Conservation (phyloP, 1,140 invertebrate genomes). For the Sipha flava region DNA sequence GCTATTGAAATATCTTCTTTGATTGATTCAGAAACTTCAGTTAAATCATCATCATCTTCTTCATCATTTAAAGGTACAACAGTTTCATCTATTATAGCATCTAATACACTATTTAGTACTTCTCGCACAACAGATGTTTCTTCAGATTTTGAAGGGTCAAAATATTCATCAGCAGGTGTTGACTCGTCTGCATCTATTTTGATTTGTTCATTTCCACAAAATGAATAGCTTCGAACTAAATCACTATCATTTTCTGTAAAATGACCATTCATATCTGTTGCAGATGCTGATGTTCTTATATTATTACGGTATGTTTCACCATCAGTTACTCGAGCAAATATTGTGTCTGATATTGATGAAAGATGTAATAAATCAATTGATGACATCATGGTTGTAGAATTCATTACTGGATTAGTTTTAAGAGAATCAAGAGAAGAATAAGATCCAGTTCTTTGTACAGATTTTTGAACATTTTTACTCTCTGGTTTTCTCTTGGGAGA, state of each 20-base stretch:
- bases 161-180: slow-evolving; percentile 54
- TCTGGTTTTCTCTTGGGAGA: slow-evolving; percentile 26
- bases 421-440: slow-evolving; percentile 36
- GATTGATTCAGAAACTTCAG: slow-evolving; percentile 21
- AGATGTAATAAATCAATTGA: slow-evolving; percentile 37
- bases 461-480: slow-evolving; percentile 25
- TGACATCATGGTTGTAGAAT: slow-evolving; percentile 36
- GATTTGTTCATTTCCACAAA: slow-evolving; percentile 32
- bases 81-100: slow-evolving; percentile 30
- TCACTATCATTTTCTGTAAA: slow-evolving; percentile 31
- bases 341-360: slow-evolving; percentile 36
- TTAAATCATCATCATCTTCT: slow-evolving; percentile 26
- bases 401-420: slow-evolving; percentile 33
- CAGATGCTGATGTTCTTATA: slow-evolving; percentile 22
- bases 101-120: slow-evolving; percentile 23
- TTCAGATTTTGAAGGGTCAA: slow-evolving; percentile 40
- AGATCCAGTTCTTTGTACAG: slow-evolving; percentile 36
- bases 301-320: slow-evolving; percentile 36
- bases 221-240: slow-evolving; percentile 40
- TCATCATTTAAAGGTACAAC: slow-evolving; percentile 10
- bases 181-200: slow-evolving; percentile 45
- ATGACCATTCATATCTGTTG: slow-evolving; percentile 31
- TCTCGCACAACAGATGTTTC: slow-evolving; percentile 6
- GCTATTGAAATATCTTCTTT: slow-evolving; percentile 24
- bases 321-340: slow-evolving; percentile 39